Evolutionary conservation across 1,140 invertebrate genomes (phyloP), one percentile per base, ranked within the genome.

Genomic region (Drosophila athabasca): DNA sequence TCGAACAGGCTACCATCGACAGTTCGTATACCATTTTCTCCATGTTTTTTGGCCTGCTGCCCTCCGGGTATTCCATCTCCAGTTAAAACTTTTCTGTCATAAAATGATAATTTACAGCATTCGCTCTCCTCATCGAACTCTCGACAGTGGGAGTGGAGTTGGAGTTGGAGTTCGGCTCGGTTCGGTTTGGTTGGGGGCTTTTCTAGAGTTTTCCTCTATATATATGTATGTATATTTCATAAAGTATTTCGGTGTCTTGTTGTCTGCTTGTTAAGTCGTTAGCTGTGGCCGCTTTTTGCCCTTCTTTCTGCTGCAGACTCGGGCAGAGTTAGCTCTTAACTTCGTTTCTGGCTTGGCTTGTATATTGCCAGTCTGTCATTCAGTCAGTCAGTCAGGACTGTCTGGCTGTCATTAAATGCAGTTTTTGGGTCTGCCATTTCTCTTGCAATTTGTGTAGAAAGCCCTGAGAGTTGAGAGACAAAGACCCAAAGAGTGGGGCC

Each of bases 101-200:
- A 79, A 87, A 87, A 71, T 82, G 51, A 82, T 87, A 87, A 87
- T 87, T 87, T 87, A 87, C 82, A 88, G 83, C 78, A 87, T 87
- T 87, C 82, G 79, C 65, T 88, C 81, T 62, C 51, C 50, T 66
- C 77, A 76, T 87, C 83, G 76, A 57, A 55, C 66, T 65, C 76
- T 65, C 76, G 82, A 76, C 82, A 44, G 51, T 69, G 58, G 61
- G 58, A 41, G 52, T 65, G 58, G 31, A 39, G 58, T 51, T 54
- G 62, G n/a, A 41, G 53, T 52, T 69, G 51, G 74, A 53, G 45
- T 53, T 41, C 13, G 15, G 26, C 54, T 8, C 4, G 26, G n/a
- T 22, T 45, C 13, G 15, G 26, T 59, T 8, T 4, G 26, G n/a
- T 22, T 45, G 41, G 13, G 35, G 52, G 29, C 22, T 61, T 49